A percentile compares a stretch with the other conserved stretches of the same genome.
Evolutionary conservation across 2,797 vertebrate species (phyloP).

Genomic region (Serranus cabrilla): DNA sequence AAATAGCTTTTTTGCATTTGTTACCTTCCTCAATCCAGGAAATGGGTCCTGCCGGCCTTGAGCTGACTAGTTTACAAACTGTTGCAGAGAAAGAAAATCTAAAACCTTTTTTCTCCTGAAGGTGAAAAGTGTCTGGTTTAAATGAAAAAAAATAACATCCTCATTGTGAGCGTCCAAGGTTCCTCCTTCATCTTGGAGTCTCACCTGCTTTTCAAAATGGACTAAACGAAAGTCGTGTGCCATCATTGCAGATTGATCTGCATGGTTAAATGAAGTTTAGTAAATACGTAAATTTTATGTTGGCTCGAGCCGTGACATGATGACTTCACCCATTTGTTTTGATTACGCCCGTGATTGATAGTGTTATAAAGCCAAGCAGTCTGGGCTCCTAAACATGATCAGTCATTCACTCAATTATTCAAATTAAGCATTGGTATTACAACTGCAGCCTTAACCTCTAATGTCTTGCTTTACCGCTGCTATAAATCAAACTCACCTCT

Average conservation of each 20-base stretch:
- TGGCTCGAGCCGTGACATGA: constrained; percentile 71
- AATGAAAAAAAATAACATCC: constrained; percentile 5
- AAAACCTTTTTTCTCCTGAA: constrained; percentile 4
- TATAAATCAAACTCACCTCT: constrained; percentile 76
- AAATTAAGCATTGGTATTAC: constrained; percentile 78
- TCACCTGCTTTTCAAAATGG: constrained; percentile 37
- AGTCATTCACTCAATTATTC: constrained; percentile 83
- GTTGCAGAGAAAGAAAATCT: neutral
- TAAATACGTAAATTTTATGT: constrained; percentile 74
- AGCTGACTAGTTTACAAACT: constrained; percentile 10
- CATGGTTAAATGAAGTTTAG: constrained; percentile 69
- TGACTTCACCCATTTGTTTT: constrained; percentile 80
- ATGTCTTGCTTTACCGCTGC: constrained; percentile 67
- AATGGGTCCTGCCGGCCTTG: constrained; percentile 1
- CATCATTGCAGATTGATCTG: constrained; percentile 59
- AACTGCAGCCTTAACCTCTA: constrained; percentile 77
- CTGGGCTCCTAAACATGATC: constrained; percentile 75
- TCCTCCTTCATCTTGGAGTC: neutral
- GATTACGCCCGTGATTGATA: constrained; percentile 79
- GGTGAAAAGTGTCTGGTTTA: constrained; percentile 29
- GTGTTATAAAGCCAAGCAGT: constrained; percentile 68
- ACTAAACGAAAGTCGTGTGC: constrained; percentile 19
- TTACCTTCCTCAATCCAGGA: constrained; percentile 3
- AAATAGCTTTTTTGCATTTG: constrained; percentile 27
- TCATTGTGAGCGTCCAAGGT: constrained; percentile 6